phyloP scores from a whole-genome alignment of 1,140 invertebrate genomes.

The Drosophila triauraria region DNA sequence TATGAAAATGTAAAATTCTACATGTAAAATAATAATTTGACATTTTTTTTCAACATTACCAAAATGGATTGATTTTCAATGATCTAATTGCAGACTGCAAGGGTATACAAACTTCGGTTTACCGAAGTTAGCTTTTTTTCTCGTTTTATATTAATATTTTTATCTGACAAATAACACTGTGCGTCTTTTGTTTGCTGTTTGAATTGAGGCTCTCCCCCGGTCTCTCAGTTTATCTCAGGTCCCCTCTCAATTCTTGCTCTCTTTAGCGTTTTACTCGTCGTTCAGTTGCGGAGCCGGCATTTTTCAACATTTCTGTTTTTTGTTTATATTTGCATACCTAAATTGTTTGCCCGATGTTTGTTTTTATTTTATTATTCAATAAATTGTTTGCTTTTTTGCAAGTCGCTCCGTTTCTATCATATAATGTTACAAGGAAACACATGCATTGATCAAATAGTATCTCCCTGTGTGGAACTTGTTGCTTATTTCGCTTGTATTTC shows the following conservation, averaged over 20 bases:
- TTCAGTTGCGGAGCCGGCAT: constrained; percentile 56
- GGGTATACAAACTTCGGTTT: no score
- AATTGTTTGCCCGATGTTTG: constrained; percentile 28
- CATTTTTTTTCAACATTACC: no score
- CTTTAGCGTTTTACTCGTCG: constrained; percentile 28
- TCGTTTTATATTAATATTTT: neutral
- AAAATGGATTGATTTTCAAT: no score
- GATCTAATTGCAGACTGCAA: no score
- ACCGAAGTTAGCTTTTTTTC: no score
- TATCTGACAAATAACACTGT: constrained; percentile 14
- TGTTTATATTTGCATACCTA: constrained; percentile 46
- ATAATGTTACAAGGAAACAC: neutral
- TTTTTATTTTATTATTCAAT: constrained; percentile 44
- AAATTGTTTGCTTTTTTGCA: constrained; percentile 14
- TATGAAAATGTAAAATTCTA: no score
- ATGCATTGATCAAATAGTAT: neutral
- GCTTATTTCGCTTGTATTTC: neutral
- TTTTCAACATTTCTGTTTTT: constrained; percentile 58
- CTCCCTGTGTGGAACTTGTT: neutral
- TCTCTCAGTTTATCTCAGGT: constrained; percentile 1
- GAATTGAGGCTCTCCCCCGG: constrained; percentile 3
- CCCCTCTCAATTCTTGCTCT: constrained; percentile 19
- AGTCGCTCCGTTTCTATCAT: neutral
- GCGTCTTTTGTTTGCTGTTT: constrained; percentile 25
- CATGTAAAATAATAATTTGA: no score